Evolutionary conservation across 2,888 invertebrate species (phyloP).

Genomic region (Troides helena): DNA sequence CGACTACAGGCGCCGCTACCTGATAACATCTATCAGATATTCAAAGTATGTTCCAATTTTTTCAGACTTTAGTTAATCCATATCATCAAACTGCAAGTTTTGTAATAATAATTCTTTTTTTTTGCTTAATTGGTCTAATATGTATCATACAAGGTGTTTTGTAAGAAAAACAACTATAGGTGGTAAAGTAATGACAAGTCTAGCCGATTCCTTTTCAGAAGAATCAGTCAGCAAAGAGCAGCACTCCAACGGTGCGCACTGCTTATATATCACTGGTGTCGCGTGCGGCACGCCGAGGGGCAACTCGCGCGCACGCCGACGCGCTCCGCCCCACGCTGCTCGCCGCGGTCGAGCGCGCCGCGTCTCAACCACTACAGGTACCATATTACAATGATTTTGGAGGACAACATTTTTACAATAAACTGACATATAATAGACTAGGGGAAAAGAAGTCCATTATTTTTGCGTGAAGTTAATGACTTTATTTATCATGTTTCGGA

Average conservation of each 20-base stretch:
- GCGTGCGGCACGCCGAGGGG: conserved; percentile 80
- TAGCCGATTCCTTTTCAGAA: conserved; percentile 74
- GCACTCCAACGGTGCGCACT: conserved; percentile 87
- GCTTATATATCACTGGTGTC: conserved; percentile 89
- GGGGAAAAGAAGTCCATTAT: too few relatives aligned
- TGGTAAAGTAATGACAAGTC: neutral
- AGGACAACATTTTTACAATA: too few relatives aligned
- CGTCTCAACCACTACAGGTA: conserved; percentile 86
- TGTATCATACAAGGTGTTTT: too few relatives aligned
- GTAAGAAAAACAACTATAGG: too few relatives aligned
- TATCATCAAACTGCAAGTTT: too few relatives aligned
- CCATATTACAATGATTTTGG: too few relatives aligned
- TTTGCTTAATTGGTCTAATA: too few relatives aligned
- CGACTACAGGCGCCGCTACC: conserved; percentile 78
- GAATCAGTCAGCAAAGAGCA: conserved; percentile 86
- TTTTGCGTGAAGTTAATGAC: too few relatives aligned
- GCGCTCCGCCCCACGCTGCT: conserved; percentile 82
- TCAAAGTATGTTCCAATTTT: conserved; percentile 65
- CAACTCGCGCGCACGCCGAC: conserved; percentile 54
- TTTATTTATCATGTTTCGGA: too few relatives aligned
- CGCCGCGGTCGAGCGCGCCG: conserved; percentile 87
- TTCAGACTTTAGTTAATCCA: too few relatives aligned
- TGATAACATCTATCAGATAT: conserved; percentile 78
- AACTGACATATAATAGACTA: too few relatives aligned
- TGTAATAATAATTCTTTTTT: too few relatives aligned